A percentile compares a stretch with the other conserved stretches of the same genome.
Evolutionary conservation across 2,888 invertebrate genomes (phyloP).

Genomic region (Nasonia oneida): DNA sequence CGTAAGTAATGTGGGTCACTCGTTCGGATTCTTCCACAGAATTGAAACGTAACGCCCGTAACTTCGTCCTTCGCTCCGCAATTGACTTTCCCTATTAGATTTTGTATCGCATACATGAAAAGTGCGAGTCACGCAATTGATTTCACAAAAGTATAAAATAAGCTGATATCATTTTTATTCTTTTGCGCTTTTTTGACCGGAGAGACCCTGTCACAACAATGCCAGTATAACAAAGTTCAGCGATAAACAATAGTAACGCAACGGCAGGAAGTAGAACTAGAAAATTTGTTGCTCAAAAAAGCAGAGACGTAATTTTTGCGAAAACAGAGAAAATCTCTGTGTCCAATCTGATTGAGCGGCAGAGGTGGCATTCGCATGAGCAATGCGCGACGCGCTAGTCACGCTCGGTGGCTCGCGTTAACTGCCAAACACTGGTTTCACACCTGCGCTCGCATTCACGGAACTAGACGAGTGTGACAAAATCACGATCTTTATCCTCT

Average conservation of each 20-base stretch:
- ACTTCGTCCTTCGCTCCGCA: background rate
- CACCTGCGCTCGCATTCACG: slow-evolving; percentile 15
- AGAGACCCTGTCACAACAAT: too few species aligned
- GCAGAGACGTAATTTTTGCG: background rate
- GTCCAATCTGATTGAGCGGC: background rate
- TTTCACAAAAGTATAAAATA: background rate
- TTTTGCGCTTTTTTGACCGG: too few species aligned
- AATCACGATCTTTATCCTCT: slow-evolving; percentile 30
- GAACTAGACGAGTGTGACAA: slow-evolving; percentile 19
- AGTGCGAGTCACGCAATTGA: background rate
- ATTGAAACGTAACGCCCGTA: background rate
- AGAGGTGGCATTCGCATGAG: background rate
- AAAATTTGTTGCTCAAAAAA: too few species aligned
- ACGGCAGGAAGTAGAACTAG: too few species aligned
- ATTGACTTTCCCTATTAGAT: background rate
- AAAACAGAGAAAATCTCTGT: background rate
- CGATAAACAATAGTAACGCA: too few species aligned
- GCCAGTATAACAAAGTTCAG: too few species aligned
- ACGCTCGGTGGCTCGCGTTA: background rate
- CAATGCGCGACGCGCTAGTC: background rate
- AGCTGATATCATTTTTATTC: too few species aligned
- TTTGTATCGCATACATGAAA: background rate
- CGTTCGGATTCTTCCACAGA: background rate
- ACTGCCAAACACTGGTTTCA: background rate
- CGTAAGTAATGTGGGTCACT: slow-evolving; percentile 29